A percentile compares a stretch with the other conserved stretches of the same genome.
Evolutionary conservation across 2,113 vertebrate species (phyloP).

Genomic region (Eubucco bourcierii): DNA sequence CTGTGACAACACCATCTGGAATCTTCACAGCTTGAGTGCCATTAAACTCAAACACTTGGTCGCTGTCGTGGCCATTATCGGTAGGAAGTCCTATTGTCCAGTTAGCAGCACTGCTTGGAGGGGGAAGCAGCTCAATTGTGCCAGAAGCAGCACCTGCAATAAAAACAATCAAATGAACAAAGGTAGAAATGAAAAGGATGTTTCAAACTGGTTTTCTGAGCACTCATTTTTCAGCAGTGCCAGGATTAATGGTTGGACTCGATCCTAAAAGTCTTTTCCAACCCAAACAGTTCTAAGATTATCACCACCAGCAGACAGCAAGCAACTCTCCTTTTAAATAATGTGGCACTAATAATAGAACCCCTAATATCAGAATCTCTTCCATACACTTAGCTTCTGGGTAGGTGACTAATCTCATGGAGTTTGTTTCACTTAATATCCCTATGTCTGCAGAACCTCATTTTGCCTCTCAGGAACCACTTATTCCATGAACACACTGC

Average conservation of each 20-base stretch:
- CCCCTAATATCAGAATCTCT: not conserved
- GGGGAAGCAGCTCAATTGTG: slow-evolving; percentile 90
- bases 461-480: not conserved
- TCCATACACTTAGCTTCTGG: not conserved
- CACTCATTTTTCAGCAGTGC: not conserved
- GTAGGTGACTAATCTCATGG: not conserved
- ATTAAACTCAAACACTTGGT: slow-evolving; percentile 98
- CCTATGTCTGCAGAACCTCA: not conserved
- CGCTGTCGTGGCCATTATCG: slow-evolving; percentile 94
- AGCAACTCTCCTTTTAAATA: not conserved
- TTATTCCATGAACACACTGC: accelerated
- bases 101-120: slow-evolving; percentile 86
- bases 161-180: accelerated
- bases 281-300: too few species aligned
- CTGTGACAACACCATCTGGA: slow-evolving; percentile 84
- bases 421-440: not conserved
- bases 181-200: not conserved
- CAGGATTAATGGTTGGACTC: not conserved
- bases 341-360: not conserved
- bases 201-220: not conserved
- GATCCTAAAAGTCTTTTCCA: too few species aligned
- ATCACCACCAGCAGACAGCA: not conserved
- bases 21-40: slow-evolving; percentile 93
- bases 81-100: slow-evolving; percentile 94
- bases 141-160: slow-evolving; percentile 84